Evolutionary conservation across 2,888 invertebrate species (phyloP), one percentile per base, ranked within the genome.

Genomic region (Rhyacophila evoluta): DNA sequence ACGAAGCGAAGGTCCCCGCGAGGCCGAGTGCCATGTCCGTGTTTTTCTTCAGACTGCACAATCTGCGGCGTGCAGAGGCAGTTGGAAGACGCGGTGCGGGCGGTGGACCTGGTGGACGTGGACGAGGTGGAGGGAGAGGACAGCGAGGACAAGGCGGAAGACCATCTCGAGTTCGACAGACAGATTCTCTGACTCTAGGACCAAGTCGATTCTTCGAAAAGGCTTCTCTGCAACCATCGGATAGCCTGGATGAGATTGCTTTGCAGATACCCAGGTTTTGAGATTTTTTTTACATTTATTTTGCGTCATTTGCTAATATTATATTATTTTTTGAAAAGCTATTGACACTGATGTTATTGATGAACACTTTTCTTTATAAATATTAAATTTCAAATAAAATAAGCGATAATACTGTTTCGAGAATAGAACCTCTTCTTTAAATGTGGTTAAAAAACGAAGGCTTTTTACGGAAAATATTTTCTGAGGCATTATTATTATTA

Each of bases 41-140:
- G 92, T 97, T 96, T 93, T 97, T 97, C 94, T 97, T 97, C 90
- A 96, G 97, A 85, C 93, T 96, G 87, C 97, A 95, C 93, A 96
- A 95, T 91, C 92, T 95, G 87, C 95, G 94, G 88, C 93, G 96
- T 83, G 94, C 94, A 87, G 95, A 95, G 89, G 95, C 95, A 88
- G 92, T 91, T 85, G 92, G 93, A 86, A 91, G 92, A 83, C 92
- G 92, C 86, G 69, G 79, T 70, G 71, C 75, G 36, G 81, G 77
- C 77, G 82, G n/a, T 76, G 78, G 73, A 83, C 82, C 76, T 83
- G 83, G 36, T 79, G 82, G 27, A 74, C 87, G 89, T 79, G 84
- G 86, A 25, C 83, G 83, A 73, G 85, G 85, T 74, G 84, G 84
- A 73, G 84, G 37, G 33, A 27, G 39, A 12, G 36, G n/a, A 25